Evolutionary conservation across 2,797 vertebrate species (phyloP), one percentile per base, ranked within the genome.

Genomic region (Mus caroli): DNA sequence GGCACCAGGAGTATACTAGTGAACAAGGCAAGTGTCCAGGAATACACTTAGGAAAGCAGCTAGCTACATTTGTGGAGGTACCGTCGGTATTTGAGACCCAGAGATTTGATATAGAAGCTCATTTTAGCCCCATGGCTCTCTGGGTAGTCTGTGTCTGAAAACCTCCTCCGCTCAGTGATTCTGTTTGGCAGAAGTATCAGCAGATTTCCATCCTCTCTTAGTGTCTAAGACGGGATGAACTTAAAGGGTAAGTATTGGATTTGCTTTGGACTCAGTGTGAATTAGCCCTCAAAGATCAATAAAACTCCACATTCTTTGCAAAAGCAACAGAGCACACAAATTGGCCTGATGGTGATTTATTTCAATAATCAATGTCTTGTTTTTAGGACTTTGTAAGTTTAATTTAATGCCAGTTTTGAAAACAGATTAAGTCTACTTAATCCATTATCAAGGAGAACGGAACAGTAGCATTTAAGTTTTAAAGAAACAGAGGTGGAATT

Each of bases 371-470:
- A 87, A 4, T 91, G 15, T 92, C 76, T 56, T 90, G 8, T 92
- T 95, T 93, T 97, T 94, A 97, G 79, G 9, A 93, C 56, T 76
- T 96, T 73, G 28, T 94, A 89, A 67, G 67, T 64, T 96, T 97
- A 92, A 92, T 79, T 82, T 87, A 95, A 82, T 93, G 43, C 71
- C 56, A 91, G 20, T 91, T 95, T 96, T 85, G 43, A 94, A 95
- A 92, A 77, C 34, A 52, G 76, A 62, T 87, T 95, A 92, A 88
- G n/a, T 95, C 34, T 76, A 58, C 14, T 50, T 77, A 78, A 8
- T 94, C 62, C 19, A 62, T 46, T 95, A 75, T 79, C 40, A 83
- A 96, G 91, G 50, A 84, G 85, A 95, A 84, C 73, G 17, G 6
- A 86, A 94, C 67, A 37, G 3, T 79, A 76, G 58, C 13, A 87